Conservation (phyloP, 2,113 vertebrate genomes). For the Colinus virginianus region DNA sequence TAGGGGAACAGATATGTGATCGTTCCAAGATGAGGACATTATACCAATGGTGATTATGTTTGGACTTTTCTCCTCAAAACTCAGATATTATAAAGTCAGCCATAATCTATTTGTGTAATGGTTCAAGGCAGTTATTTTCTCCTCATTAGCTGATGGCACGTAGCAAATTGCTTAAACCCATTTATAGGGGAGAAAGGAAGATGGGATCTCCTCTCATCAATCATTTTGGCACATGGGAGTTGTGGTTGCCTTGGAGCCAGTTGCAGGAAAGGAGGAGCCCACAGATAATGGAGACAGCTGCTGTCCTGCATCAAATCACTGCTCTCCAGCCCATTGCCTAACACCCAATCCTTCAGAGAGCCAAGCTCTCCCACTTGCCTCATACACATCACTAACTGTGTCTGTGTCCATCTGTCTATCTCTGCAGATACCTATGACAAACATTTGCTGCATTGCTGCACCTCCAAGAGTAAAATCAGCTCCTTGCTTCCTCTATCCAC, state of each 20-base stretch:
- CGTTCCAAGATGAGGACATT: neutral
- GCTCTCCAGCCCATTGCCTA: neutral
- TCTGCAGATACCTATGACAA: neutral
- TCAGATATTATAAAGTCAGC: neutral
- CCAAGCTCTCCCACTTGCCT: neutral
- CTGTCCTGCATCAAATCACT: neutral
- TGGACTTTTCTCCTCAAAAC: neutral
- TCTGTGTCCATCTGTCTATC: neutral
- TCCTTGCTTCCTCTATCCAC: neutral
- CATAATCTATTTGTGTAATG: neutral
- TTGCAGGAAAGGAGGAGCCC: neutral
- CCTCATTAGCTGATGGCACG: neutral
- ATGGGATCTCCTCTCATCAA: neutral
- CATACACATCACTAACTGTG: accelerated
- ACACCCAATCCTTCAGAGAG: neutral
- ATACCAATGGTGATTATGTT: neutral
- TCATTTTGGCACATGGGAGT: neutral
- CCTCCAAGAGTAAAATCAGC: neutral
- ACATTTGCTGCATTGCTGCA: neutral
- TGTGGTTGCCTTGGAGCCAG: neutral
- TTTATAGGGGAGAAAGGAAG: neutral
- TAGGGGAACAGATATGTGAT: neutral
- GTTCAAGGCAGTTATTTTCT: neutral
- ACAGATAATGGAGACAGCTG: neutral
- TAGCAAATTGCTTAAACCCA: neutral